Evolutionary conservation across 2,113 vertebrate genomes (phyloP).

Genomic region (human (Homo sapiens)): DNA sequence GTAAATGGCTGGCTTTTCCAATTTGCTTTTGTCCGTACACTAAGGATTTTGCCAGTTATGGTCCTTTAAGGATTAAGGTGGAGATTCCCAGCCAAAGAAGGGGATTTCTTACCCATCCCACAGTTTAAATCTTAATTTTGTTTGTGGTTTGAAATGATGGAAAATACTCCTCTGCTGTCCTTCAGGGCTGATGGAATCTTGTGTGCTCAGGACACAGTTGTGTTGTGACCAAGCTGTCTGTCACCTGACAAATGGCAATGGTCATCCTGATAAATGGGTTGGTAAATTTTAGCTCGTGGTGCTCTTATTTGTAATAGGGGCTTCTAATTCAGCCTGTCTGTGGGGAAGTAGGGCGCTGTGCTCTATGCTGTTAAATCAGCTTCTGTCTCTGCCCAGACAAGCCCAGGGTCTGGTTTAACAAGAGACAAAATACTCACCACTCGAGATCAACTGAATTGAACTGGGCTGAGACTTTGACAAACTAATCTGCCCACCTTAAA

Average conservation of each 20-base stretch:
- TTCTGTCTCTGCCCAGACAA: neutral
- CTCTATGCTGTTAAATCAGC: neutral
- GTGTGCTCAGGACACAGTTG: neutral
- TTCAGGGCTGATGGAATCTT: slow-evolving; percentile 1
- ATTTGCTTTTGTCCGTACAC: neutral
- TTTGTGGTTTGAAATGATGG: slow-evolving; percentile 52
- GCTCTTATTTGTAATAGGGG: slow-evolving; percentile 41
- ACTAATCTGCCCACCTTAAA: slow-evolving; percentile 37
- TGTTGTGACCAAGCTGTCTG: slow-evolving; percentile 46
- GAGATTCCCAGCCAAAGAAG: neutral
- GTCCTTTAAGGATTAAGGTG: slow-evolving; percentile 48
- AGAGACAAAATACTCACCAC: neutral
- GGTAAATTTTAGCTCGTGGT: slow-evolving; percentile 60
- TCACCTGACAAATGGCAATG: slow-evolving; percentile 56
- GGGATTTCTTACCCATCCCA: slow-evolving; percentile 45
- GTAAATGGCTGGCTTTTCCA: slow-evolving; percentile 50
- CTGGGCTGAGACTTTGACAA: slow-evolving; percentile 45
- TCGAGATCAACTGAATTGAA: neutral
- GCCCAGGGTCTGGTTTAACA: slow-evolving; percentile 7
- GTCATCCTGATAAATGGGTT: slow-evolving; percentile 44
- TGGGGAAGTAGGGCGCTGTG: neutral
- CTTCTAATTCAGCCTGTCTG: slow-evolving; percentile 6
- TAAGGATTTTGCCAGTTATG: slow-evolving; percentile 29
- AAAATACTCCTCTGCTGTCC: neutral
- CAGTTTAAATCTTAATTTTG: slow-evolving; percentile 49